Base-by-base conservation (phyloP, 2,113 vertebrate species). In the Lichenostomus cassidix region DNA sequence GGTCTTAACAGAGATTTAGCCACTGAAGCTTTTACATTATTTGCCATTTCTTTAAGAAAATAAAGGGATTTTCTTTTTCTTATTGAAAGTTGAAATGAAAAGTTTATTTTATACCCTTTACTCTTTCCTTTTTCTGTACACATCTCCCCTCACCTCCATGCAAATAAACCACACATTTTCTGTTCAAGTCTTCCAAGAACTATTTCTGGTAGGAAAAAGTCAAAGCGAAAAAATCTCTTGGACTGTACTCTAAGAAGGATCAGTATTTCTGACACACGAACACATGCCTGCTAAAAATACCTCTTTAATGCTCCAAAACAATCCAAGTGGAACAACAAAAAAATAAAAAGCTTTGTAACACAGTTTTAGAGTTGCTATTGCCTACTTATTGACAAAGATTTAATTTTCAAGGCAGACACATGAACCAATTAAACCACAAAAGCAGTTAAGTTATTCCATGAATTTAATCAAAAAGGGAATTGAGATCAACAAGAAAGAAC, bases 91-190 rank as follows among this genome's bases (percentile, higher is more conserved):
- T 42, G 4, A 79, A 71, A 37, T 64, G 1, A 25, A 65, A 78
- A 37, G 5, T 35, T 44, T 67, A 15, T 53, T 41, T 64, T 63
- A 25, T n/a, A 7, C 3, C 2, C 4, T 49, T 46, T 62, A 75
- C 4, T 70, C 8, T 49, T 81, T 53, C 5, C 6, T 2, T 10
- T 42, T 75, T 82, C 37, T 63, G 20, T 68, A 50, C 41, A 46
- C 2, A 3, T 5, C 17, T 1, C 6, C 6, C 7, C 10, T 15
- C 5, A 5, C 4, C 5, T 5, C 12, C 7, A 7, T 41, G 27
- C 6, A 60, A 60, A 55, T 63, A 91, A 81, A 35, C 7, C 7
- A 47, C 23, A 33, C 4, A 46, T 35, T 64, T 33, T 56, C 60
- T 56, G 21, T 59, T 50, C 17, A 22, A 19, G 20, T 55, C 37